Conservation (phyloP, 2,888 invertebrate species). For the Lepetodrilus schrolli region DNA sequence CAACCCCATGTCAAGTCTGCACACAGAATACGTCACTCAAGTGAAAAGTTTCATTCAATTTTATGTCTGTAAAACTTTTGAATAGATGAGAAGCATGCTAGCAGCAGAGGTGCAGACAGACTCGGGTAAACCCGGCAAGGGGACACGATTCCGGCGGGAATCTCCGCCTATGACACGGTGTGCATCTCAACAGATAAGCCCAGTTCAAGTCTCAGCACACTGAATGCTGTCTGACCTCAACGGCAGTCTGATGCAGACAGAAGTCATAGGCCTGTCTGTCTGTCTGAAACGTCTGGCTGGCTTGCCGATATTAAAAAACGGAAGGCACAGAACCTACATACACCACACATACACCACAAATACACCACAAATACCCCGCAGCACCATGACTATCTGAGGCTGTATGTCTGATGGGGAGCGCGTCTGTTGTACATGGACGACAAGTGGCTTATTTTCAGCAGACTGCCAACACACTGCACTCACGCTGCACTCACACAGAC, state of each 20-base stretch:
- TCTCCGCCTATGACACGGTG: neutral
- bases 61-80: conserved; percentile 23
- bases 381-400: conserved; percentile 3
- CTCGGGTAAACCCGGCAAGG: neutral
- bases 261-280: conserved; percentile 2
- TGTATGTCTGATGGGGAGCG: too few species aligned
- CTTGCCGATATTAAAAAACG: neutral
- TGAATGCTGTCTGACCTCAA: conserved; percentile 2
- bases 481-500: neutral
- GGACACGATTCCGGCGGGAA: neutral
- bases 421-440: too few species aligned
- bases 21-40: conserved; percentile 19
- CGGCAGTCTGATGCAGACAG: neutral
- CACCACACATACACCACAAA: too few species aligned
- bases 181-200: neutral
- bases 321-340: conserved; percentile 1
- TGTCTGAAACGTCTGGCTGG: too few species aligned
- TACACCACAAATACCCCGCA: too few species aligned
- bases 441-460: too few species aligned
- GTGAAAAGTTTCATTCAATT: conserved; percentile 21
- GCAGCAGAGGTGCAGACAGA: neutral
- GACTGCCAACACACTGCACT: too few species aligned
- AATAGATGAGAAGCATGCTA: neutral
- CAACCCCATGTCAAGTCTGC: conserved; percentile 5
- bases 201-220: conserved; percentile 6